Conservation (phyloP, 35 echinoderm and acorn worm species). For the Lytechinus pictus region DNA sequence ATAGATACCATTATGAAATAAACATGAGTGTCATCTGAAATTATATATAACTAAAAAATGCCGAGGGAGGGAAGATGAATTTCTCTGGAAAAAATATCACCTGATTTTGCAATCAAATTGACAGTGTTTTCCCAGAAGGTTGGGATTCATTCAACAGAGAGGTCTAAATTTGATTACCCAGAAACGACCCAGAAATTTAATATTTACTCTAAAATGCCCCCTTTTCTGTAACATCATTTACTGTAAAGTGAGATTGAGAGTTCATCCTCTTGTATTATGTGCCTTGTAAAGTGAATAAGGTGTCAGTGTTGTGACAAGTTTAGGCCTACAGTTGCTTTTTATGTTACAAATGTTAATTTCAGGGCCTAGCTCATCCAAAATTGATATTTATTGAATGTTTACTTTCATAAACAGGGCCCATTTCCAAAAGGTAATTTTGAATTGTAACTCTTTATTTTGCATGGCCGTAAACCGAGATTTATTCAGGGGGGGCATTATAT, state of each 20-base stretch:
- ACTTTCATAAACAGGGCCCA: too few relatives aligned
- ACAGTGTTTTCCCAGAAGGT: background rate
- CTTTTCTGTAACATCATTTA: background rate
- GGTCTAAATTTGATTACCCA: background rate
- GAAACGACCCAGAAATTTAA: slow-evolving; percentile 10
- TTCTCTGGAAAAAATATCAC: background rate
- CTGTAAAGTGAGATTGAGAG: background rate
- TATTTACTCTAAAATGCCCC: background rate
- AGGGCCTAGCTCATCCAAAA: background rate
- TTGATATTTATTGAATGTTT: background rate
- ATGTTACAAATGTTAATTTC: background rate
- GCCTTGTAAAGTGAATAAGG: background rate
- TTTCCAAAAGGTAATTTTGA: too few relatives aligned
- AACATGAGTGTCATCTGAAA: background rate
- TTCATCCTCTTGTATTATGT: background rate
- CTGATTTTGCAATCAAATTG: background rate
- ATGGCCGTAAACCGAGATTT: too few relatives aligned
- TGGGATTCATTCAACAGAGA: background rate
- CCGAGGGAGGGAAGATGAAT: background rate
- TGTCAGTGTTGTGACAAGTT: background rate
- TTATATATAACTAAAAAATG: background rate
- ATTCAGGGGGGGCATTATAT: too few relatives aligned
- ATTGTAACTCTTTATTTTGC: too few relatives aligned
- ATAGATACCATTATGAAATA: background rate
- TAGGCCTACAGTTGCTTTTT: background rate